Base-by-base conservation (phyloP, 2,113 vertebrate genomes). In the Hippocampus zosterae region DNA sequence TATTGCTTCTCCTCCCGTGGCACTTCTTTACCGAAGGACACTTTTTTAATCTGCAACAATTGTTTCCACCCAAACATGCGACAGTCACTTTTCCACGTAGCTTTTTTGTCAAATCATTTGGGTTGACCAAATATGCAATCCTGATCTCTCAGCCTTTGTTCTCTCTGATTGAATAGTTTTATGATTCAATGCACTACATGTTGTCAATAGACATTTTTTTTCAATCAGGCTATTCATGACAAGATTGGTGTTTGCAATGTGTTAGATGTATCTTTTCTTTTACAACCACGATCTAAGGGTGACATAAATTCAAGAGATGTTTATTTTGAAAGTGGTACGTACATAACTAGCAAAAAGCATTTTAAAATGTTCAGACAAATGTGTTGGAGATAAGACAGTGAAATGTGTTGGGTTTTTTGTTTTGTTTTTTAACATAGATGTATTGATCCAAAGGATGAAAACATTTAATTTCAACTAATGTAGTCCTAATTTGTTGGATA, bases 401-500 rank as follows among this genome's bases (percentile, higher is more conserved):
- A 90, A 92, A 81, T 77, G 95, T 95, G 94, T 94, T 91, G 41
- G 40, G 10, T 68, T 29, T 2, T 37, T 68, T 95, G 93, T 94
- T 95, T 93, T 8, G 1, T 91, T 95, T 91, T 95, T 92, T 93
- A 94, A 92, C 94, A 92, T 92, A 93, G 93, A 90, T 95, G 93
- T 94, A 92, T 95, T 94, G 98, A 98, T 93, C 85, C 94, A 95
- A 55, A 55, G 33, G 91, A 91, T 95, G 93, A 93, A 89, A 95
- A 92, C 92, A 94, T 62, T 77, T 81, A 84, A 84, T 85, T 83
- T 86, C 92, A 93, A 95, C 95, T 96, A 98, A 98, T 93, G 91
- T 96, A 98, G 94, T 91, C 90, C 93, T 96, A 97, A 96, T 96
- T 95, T 95, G 94, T 95, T 95, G 93, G 93, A 90, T 96, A 95